phyloP scores from a whole-genome alignment of 2,888 invertebrate species.

The Notodonta ziczac region DNA sequence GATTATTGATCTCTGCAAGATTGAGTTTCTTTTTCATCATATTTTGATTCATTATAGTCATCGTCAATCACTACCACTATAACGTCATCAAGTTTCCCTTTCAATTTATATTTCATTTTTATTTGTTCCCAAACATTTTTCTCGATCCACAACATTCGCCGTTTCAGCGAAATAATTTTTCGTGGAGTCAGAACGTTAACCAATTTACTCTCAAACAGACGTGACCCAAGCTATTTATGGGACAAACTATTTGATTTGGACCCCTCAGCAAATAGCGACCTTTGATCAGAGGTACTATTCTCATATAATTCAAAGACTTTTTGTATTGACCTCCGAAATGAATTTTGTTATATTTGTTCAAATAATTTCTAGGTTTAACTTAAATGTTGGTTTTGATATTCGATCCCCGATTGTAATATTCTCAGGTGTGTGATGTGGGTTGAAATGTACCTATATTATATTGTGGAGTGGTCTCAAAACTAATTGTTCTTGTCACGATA shows the following conservation, averaged over 20 bases:
- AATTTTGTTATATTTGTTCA: slow-evolving; percentile 39
- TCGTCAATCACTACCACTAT: not conserved
- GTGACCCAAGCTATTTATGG: slow-evolving; percentile 46
- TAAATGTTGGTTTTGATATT: not conserved
- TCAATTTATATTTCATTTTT: slow-evolving; percentile 39
- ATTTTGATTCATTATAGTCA: not conserved
- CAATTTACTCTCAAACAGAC: slow-evolving; percentile 40
- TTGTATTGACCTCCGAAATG: slow-evolving; percentile 38
- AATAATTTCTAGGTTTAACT: slow-evolving; percentile 17
- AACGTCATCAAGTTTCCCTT: not conserved
- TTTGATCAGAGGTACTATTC: slow-evolving; percentile 37
- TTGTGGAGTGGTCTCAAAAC: not conserved
- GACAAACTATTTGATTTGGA: slow-evolving; percentile 48
- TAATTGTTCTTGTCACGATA: not conserved
- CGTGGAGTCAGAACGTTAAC: slow-evolving; percentile 41
- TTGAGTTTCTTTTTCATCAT: not conserved
- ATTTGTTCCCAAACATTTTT: slow-evolving; percentile 42
- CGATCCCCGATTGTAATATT: slow-evolving; percentile 21
- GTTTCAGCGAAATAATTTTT: slow-evolving; percentile 44
- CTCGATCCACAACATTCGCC: slow-evolving; percentile 24
- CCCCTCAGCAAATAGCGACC: slow-evolving; percentile 41
- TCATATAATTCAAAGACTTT: slow-evolving; percentile 39
- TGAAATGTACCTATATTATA: slow-evolving; percentile 17
- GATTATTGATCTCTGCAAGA: too few species aligned
- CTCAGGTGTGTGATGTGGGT: slow-evolving; percentile 14